Conservation (phyloP, 2,797 vertebrate species). For the Labroides dimidiatus region DNA sequence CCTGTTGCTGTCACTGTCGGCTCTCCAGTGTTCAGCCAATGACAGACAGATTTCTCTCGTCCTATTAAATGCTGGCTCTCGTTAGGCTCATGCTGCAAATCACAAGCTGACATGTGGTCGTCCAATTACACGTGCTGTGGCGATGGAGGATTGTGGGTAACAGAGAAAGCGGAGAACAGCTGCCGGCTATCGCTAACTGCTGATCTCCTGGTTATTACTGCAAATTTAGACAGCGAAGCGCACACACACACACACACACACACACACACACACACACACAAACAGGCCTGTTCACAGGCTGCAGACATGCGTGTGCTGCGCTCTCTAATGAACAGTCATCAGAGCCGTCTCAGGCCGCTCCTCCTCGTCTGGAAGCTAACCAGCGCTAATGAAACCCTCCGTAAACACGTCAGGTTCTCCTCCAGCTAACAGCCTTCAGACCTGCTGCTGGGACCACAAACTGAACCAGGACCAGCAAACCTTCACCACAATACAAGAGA, state of each 20-base stretch:
- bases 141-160: slow-evolving; percentile 24
- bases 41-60: slow-evolving; percentile 28
- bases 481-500: slow-evolving; percentile 5
- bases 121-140: slow-evolving; percentile 53
- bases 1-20: background rate
- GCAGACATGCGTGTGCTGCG: slow-evolving; percentile 23
- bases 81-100: slow-evolving; percentile 55
- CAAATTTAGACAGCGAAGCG: slow-evolving; percentile 12
- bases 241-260: slow-evolving; percentile 9
- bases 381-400: slow-evolving; percentile 48
- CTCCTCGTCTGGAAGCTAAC: slow-evolving; percentile 57
- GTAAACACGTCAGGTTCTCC: slow-evolving; percentile 46
- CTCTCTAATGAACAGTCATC: slow-evolving; percentile 58
- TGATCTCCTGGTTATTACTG: slow-evolving; percentile 42
- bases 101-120: slow-evolving; percentile 45
- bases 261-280: slow-evolving; percentile 31
- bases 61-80: slow-evolving; percentile 49
- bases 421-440: slow-evolving; percentile 28
- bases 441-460: background rate
- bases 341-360: slow-evolving; percentile 41
- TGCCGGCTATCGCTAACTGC: slow-evolving; percentile 46
- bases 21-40: slow-evolving; percentile 2
- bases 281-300: slow-evolving; percentile 10
- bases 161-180: slow-evolving; percentile 39
- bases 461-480: slow-evolving; percentile 10